Percentiles rank a stretch among this genome's conserved stretches.
Conservation (phyloP, 2,888 invertebrate species). For the Agapostemon virescens region DNA sequence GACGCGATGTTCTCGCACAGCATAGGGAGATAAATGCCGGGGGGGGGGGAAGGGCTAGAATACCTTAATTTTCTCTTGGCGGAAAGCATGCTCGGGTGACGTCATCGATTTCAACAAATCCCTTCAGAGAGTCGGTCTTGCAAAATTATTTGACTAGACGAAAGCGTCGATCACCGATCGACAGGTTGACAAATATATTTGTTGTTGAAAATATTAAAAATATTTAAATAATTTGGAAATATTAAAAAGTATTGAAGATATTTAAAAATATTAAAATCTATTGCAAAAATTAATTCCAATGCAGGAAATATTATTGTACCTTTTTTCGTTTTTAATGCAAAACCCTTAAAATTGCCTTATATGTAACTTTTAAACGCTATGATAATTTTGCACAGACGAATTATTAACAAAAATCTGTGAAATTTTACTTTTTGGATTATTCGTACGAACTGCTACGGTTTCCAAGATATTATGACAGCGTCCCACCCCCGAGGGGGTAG, state of each 20-base stretch:
- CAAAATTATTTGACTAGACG: background rate
- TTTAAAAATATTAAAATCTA: no score
- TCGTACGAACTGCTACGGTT: background rate
- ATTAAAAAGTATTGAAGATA: no score
- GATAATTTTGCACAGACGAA: no score
- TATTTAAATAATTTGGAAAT: no score
- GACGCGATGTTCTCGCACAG: constrained; percentile 2
- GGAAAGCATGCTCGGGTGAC: background rate
- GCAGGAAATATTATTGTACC: no score
- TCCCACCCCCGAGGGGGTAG: background rate
- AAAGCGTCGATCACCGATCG: no score
- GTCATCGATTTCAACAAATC: background rate
- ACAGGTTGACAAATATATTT: no score
- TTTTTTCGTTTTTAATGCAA: no score
- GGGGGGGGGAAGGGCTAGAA: background rate
- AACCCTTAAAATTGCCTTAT: no score
- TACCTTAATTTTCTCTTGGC: background rate
- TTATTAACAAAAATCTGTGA: background rate
- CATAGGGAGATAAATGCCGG: background rate
- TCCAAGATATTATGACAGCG: background rate
- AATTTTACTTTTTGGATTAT: background rate
- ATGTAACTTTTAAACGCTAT: no score
- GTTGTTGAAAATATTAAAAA: no score
- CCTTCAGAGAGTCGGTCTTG: background rate
- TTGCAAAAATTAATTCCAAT: no score